A percentile compares a stretch with the other conserved stretches of the same genome.
Conservation (phyloP, 30 jellyfish, hydroid and myxozoan species). For the Phacellophora camtschatica region DNA sequence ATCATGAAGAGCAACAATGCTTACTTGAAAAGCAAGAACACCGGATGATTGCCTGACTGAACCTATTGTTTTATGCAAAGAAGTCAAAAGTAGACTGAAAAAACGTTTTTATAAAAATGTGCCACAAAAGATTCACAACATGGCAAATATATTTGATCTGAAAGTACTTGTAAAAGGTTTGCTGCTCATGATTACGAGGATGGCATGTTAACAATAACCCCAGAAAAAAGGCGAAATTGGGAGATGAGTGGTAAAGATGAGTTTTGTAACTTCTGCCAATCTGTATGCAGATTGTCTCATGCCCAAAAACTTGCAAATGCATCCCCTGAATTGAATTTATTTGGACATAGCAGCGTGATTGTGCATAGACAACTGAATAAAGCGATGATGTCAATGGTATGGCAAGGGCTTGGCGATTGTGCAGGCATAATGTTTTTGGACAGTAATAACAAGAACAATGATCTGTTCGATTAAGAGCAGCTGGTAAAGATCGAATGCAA, state of each 20-base stretch:
- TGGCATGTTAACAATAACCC: neutral
- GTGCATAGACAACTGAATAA: neutral
- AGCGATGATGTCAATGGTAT: constrained; percentile 3
- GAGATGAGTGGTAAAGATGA: constrained; percentile 10
- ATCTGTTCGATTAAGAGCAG: neutral
- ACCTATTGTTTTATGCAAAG: neutral
- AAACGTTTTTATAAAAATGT: neutral
- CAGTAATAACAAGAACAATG: neutral
- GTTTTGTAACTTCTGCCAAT: neutral
- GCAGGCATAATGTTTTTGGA: constrained; percentile 4
- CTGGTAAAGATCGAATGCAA: too few relatives aligned
- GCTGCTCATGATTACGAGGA: neutral
- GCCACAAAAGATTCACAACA: neutral
- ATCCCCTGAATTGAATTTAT: neutral
- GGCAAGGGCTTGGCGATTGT: constrained; percentile 19
- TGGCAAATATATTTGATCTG: neutral
- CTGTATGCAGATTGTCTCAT: neutral
- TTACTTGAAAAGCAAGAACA: constrained; percentile 18
- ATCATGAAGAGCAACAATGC: neutral
- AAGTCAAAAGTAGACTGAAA: neutral
- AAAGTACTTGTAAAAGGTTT: neutral
- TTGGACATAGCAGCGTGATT: neutral
- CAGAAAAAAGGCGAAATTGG: neutral
- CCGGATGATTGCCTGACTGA: constrained; percentile 31
- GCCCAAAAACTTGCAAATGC: neutral